phyloP scores from a whole-genome alignment of 2,888 invertebrate genomes.

The Pegoplata infirma region DNA sequence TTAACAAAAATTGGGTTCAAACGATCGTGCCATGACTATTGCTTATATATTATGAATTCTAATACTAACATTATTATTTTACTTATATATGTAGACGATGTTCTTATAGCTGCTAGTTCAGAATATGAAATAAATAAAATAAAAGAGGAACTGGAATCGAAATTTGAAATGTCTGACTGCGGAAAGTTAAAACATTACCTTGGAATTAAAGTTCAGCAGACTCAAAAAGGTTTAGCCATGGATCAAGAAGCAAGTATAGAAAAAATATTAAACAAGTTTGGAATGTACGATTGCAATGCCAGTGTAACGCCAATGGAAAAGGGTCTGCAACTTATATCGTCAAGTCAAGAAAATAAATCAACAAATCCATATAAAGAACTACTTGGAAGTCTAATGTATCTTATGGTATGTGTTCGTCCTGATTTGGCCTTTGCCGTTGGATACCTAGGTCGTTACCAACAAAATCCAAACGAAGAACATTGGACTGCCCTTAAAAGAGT shows the following conservation, averaged over 20 bases:
- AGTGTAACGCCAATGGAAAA: conserved; percentile 34
- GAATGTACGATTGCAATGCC: conserved; percentile 38
- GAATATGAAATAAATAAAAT: conserved; percentile 9
- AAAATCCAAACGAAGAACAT: conserved; percentile 24
- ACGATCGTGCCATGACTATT: no score
- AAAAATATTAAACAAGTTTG: no score
- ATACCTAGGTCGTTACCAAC: conserved; percentile 42
- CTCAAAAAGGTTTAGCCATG: no score
- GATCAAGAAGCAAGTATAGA: no score
- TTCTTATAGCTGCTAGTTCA: no score
- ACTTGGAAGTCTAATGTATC: conserved; percentile 27
- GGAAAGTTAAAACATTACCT: conserved; percentile 32
- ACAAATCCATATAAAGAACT: neutral
- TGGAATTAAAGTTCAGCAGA: conserved; percentile 31
- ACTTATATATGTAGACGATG: no score
- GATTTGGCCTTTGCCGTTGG: conserved; percentile 45
- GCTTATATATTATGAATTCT: no score
- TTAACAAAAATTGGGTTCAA: neutral
- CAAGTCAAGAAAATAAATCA: neutral
- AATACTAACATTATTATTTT: no score
- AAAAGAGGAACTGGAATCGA: neutral
- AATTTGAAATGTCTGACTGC: conserved; percentile 43
- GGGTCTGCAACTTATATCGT: conserved; percentile 24
- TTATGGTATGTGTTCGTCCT: conserved; percentile 39
- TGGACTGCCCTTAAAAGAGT: no score